Evolutionary conservation across 2,797 vertebrate genomes (phyloP), one percentile per base, ranked within the genome.

Genomic region (Coranthus polyacanthus): DNA sequence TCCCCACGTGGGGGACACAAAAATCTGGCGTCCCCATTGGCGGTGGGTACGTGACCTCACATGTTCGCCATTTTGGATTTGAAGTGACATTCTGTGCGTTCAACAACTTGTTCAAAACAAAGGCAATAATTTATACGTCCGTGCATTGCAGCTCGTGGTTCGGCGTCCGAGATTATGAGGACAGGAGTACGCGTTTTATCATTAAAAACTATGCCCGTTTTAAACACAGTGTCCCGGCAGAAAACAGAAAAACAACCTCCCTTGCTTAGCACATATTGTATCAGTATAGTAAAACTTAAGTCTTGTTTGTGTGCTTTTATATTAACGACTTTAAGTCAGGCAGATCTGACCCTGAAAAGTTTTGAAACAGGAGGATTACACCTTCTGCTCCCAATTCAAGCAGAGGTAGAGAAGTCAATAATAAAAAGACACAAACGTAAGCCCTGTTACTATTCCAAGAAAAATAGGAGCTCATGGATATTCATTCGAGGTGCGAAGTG

Each of bases 1-100:
- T 1, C 5, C 78, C 96, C 96, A 97, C 96, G 96, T 97, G 96
- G 96, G 94, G 88, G 13, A 4, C 3, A 8, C 15, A 12, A 17
- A 12, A 42, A 17, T 7, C 16, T 13, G 4, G 45, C 24, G 18
- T 16, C 39, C 57, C 39, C 83, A 97, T 93, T 96, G 96, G 96
- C 2, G 60, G 21, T 49, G 39, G 42, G 20, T 26, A 44, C 39
- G 87, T 89, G 85, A 95, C 93, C 88, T 95, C 94, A 93, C 92
- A 72, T 67, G 59, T 90, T 94, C 94, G 95, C 95, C 95, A 94
- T 95, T 94, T 95, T 95, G 94, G 93, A 94, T 94, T 84, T 88
- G 90, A 91, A 92, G 91, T 89, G 89, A 92, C 89, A 89, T 86
- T 89, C 88, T 51, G 60, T 68, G 69, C 81, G 85, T 76, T 83